Percentiles rank a stretch among this genome's conserved stretches.
Evolutionary conservation across 1,140 invertebrate genomes (phyloP).

Genomic region (Drosophila santomea): DNA sequence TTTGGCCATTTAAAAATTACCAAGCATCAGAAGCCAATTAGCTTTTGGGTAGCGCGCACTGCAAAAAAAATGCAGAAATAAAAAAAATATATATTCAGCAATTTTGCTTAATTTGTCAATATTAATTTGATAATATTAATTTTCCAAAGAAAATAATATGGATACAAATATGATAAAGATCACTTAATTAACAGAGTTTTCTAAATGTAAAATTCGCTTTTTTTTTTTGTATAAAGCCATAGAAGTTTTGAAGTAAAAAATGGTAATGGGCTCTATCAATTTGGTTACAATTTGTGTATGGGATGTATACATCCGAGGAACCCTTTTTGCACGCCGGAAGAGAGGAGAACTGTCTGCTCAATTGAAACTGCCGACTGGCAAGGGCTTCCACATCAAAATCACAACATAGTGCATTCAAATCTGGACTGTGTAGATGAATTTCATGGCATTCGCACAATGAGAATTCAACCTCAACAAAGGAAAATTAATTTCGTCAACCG

Average conservation of each 20-base stretch:
- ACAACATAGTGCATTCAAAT: conserved; percentile 34
- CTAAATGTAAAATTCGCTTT: too few species aligned
- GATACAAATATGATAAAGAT: too few species aligned
- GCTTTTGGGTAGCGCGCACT: conserved; percentile 5
- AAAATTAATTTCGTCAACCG: conserved; percentile 69
- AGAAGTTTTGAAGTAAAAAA: conserved; percentile 24
- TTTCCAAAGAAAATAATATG: neutral
- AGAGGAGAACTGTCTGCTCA: conserved; percentile 3
- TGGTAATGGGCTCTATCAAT: neutral
- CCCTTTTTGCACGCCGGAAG: neutral
- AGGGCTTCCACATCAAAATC: conserved; percentile 43
- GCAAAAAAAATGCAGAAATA: neutral
- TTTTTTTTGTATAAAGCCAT: conserved; percentile 14
- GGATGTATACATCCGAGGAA: neutral
- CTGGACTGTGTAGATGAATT: conserved; percentile 28
- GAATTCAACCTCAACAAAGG: conserved; percentile 52
- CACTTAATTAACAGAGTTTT: too few species aligned
- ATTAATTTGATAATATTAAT: neutral
- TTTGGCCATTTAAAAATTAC: conserved; percentile 21
- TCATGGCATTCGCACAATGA: conserved; percentile 45
- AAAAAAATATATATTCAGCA: neutral
- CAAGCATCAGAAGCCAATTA: conserved; percentile 31
- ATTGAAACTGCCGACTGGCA: conserved; percentile 23
- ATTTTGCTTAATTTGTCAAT: neutral
- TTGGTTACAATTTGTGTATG: neutral